phyloP scores from a whole-genome alignment of 2,888 invertebrate genomes.

The Nomada ruficornis region DNA sequence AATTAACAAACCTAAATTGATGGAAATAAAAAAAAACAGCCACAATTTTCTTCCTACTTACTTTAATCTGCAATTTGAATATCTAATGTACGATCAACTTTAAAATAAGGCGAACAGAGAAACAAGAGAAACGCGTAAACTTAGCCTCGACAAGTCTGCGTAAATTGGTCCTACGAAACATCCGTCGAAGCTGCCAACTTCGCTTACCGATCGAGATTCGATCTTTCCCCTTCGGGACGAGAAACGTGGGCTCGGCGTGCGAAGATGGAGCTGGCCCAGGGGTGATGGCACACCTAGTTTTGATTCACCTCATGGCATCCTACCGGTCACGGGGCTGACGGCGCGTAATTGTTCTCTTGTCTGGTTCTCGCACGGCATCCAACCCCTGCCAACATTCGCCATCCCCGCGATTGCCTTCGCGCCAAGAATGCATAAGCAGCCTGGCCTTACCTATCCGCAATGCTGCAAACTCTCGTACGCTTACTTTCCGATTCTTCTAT shows the following conservation, averaged over 20 bases:
- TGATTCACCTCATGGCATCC: conserved; percentile 82
- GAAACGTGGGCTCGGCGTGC: conserved; percentile 65
- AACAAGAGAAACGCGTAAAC: conserved; percentile 28
- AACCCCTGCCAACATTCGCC: conserved; percentile 72
- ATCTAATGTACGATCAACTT: neutral
- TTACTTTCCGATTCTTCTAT: conserved; percentile 39
- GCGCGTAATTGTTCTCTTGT: conserved; percentile 83
- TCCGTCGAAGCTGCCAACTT: conserved; percentile 62
- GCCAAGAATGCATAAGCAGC: conserved; percentile 82
- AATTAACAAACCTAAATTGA: no score
- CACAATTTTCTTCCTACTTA: no score
- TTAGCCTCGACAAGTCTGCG: conserved; percentile 32
- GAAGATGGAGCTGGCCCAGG: conserved; percentile 73
- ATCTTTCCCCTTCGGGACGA: conserved; percentile 70
- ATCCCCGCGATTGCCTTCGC: conserved; percentile 81
- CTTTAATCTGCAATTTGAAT: no score
- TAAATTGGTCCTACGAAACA: conserved; percentile 63
- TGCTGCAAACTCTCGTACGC: conserved; percentile 65
- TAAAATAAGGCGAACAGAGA: neutral
- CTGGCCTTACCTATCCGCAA: conserved; percentile 70
- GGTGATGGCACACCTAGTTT: conserved; percentile 79
- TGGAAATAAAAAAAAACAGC: no score
- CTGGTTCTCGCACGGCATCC: conserved; percentile 75
- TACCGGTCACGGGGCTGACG: conserved; percentile 82
- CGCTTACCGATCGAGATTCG: conserved; percentile 75